Conservation (phyloP, 2,113 vertebrate species). For the Phyllostomus discolor region DNA sequence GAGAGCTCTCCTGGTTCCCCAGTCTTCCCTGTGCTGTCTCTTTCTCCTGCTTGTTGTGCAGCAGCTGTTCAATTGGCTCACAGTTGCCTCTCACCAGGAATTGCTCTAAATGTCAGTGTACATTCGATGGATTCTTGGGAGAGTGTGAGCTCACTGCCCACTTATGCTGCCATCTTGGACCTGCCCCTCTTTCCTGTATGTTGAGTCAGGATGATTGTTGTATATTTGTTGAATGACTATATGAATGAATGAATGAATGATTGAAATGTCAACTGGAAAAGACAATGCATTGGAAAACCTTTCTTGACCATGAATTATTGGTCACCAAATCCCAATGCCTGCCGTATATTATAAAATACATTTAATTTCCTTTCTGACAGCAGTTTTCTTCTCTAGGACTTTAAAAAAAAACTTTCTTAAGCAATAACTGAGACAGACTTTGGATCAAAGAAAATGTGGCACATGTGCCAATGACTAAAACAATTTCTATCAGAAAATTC, state of each 20-base stretch:
- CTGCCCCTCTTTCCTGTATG: neutral
- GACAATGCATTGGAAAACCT: neutral
- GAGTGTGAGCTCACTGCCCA: neutral
- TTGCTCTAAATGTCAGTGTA: neutral
- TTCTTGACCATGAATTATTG: conserved; percentile 52
- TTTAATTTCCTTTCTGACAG: neutral
- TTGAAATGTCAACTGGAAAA: neutral
- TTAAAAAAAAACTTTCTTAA: neutral
- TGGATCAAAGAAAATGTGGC: conserved; percentile 53
- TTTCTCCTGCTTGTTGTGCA: neutral
- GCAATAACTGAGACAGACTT: conserved; percentile 13
- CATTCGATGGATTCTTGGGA: too few relatives aligned
- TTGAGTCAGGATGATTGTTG: too few relatives aligned
- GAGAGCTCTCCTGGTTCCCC: neutral
- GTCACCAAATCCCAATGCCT: neutral
- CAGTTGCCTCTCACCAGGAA: neutral
- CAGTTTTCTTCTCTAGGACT: neutral
- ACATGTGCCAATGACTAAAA: conserved; percentile 69
- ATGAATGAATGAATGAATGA: neutral
- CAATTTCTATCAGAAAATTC: conserved; percentile 77
- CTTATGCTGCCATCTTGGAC: neutral
- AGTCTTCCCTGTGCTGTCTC: neutral
- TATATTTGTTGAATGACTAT: neutral
- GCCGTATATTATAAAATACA: neutral
- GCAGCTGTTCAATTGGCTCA: neutral